Base-by-base conservation (phyloP, 2,113 vertebrate species). In the Anser brachyrhynchus region DNA sequence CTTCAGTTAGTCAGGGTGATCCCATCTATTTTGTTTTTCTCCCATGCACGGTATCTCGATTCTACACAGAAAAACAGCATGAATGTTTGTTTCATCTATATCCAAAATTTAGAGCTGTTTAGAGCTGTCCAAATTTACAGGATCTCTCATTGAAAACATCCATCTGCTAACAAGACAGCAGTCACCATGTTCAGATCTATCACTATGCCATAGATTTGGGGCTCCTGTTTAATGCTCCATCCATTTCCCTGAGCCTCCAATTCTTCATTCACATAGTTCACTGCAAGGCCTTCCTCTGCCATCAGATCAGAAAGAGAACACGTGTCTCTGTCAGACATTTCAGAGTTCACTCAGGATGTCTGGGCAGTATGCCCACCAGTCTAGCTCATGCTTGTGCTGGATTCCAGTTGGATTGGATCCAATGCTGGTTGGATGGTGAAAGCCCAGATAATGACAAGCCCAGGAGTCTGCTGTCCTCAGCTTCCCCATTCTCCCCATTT, bases 381-480 rank as follows among this genome's bases (percentile, higher is more conserved):
- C 70, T 65, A 75, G 62, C 54, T 91, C 66, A 78, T 51, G 49
- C 21, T 82, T 79, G 17, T 72, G 29, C 28, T 64, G 46, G 25
- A 57, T 89, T 95, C 70, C 74, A 82, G 57, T 57, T 92, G 93
- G 77, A 72, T 11, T 57, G 14, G 37, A 71, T 78, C 65, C 87
- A 91, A 1, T 11, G 37, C 43, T 84, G 65, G n/a, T 6, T 91
- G 52, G n/a, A 33, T 94, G 43, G 28, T 46, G 31, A 87, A 77
- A 96, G n/a, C 49, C 61, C 52, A 87, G 61, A 91, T 11, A 87
- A 69, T 1, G 2, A 26, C 0, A 1, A 91, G 46, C 7, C 67
- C 43, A 69, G 46, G 93, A 88, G 79, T 83, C 92, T 82, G 52
- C 31, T 87, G 73, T 96, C 81, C 81, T 92, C 62, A 90, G 10